Percentiles rank a stretch among this genome's conserved stretches.
Evolutionary conservation across 1,140 invertebrate species (phyloP).

Genomic region (Coptotermes formosanus): DNA sequence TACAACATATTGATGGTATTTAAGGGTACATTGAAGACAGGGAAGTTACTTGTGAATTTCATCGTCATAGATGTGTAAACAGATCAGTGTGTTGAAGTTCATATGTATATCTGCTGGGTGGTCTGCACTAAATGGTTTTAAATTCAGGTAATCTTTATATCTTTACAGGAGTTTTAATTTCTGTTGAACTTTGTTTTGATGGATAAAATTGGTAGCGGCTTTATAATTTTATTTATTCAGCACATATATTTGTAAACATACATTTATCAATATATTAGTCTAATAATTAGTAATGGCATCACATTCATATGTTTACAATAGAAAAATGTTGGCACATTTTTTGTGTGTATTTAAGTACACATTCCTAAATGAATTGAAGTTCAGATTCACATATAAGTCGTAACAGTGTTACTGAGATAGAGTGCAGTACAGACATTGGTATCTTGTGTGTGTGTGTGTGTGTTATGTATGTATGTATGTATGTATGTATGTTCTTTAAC

Average conservation of each 20-base stretch:
- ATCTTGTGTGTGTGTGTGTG: background rate
- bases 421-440: background rate
- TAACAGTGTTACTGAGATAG: background rate
- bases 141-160: too few species aligned
- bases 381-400: background rate
- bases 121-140: too few species aligned
- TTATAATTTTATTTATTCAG: background rate
- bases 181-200: background rate
- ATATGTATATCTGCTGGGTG: too few species aligned
- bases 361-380: background rate
- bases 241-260: background rate
- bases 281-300: conserved; percentile 2
- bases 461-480: too few species aligned
- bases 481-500: too few species aligned
- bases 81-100: too few species aligned
- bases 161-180: too few species aligned
- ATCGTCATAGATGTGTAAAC: too few species aligned
- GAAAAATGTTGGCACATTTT: background rate
- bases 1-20: too few species aligned
- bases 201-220: background rate
- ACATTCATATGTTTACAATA: background rate
- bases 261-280: background rate
- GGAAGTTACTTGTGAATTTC: too few species aligned
- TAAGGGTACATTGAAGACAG: too few species aligned
- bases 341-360: background rate